A percentile compares a stretch with the other conserved stretches of the same genome.
Conservation (phyloP, 2,113 vertebrate genomes). For the Lepisosteus oculatus region DNA sequence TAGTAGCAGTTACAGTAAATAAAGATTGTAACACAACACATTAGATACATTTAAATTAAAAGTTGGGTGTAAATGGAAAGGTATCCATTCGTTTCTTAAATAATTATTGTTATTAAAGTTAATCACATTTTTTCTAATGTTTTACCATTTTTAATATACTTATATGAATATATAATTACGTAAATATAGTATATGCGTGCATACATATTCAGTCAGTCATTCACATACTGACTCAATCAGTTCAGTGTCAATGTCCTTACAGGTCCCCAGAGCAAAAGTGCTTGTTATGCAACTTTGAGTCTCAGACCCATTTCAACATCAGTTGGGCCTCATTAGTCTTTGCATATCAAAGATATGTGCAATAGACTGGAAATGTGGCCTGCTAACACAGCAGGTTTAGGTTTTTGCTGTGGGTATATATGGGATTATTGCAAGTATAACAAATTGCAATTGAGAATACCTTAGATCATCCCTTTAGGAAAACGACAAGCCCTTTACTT, state of each 20-base stretch:
- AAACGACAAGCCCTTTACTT: too few species aligned
- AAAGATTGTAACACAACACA: too few species aligned
- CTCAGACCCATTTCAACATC: not conserved
- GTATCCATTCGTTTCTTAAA: too few species aligned
- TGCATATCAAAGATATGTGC: not conserved
- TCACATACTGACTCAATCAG: not conserved
- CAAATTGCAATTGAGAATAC: constrained; percentile 11
- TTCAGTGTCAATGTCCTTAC: not conserved
- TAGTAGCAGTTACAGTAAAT: too few species aligned
- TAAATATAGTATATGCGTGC: too few species aligned
- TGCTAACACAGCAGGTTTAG: constrained; percentile 4
- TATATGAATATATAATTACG: too few species aligned
- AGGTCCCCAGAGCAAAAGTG: not conserved
- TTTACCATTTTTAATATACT: too few species aligned
- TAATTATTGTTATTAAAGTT: too few species aligned
- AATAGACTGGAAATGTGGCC: not conserved
- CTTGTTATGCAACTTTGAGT: not conserved
- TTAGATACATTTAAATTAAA: too few species aligned
- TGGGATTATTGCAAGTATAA: constrained; percentile 6
- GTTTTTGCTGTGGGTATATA: not conserved
- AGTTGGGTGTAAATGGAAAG: too few species aligned
- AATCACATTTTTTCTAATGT: too few species aligned
- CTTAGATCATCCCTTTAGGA: constrained; percentile 16
- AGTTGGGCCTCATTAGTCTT: constrained; percentile 5
- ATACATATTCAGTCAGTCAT: too few species aligned